Percentiles rank a stretch among this genome's conserved stretches.
Conservation (phyloP, 2,113 vertebrate species). For the Thamnophis sirtalis region DNA sequence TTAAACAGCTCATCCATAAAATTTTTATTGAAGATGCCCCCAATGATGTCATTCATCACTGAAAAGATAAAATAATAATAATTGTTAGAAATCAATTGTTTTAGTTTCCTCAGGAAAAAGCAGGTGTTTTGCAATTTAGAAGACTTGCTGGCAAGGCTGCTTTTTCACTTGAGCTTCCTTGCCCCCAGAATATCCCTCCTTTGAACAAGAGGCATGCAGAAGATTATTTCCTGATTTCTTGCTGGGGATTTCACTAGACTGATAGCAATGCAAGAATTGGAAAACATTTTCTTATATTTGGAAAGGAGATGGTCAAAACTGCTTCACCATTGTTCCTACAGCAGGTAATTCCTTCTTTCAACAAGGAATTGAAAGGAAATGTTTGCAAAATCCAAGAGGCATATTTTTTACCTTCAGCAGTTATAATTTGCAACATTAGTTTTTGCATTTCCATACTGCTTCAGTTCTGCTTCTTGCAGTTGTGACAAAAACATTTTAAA, state of each 20-base stretch:
- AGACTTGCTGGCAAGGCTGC: not conserved
- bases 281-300: not conserved
- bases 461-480: not conserved
- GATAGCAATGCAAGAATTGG: not conserved
- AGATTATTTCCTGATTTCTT: not conserved
- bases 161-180: not conserved
- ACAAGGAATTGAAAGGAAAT: not conserved
- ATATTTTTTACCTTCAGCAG: not conserved
- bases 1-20: slow-evolving; percentile 97
- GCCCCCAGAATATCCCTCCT: not conserved
- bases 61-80: slow-evolving; percentile 55
- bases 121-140: not conserved
- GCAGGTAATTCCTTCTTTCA: not conserved
- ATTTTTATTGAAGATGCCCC: slow-evolving; percentile 95
- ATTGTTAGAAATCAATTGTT: not conserved
- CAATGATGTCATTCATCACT: slow-evolving; percentile 99
- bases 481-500: not conserved
- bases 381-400: not conserved
- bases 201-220: not conserved
- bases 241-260: not conserved
- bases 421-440: not conserved
- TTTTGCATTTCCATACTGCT: not conserved
- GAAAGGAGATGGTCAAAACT: not conserved
- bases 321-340: not conserved
- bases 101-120: not conserved